Conservation (phyloP, 2,888 invertebrate genomes). For the Cabera pusaria region DNA sequence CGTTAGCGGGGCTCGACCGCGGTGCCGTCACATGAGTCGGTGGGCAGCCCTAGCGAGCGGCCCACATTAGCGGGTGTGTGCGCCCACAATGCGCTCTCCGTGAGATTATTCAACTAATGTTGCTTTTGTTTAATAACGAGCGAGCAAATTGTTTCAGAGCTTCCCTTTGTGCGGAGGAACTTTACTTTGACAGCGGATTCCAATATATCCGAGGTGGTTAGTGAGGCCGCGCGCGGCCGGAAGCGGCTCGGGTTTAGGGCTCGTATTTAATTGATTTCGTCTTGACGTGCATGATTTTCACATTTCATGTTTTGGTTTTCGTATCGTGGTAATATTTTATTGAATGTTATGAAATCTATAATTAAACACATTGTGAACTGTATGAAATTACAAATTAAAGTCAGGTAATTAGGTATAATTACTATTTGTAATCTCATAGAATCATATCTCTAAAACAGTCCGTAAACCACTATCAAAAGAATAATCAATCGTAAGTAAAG, state of each 20-base stretch:
- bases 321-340: too few relatives aligned
- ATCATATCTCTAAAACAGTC: too few relatives aligned
- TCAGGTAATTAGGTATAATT: too few relatives aligned
- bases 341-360: too few relatives aligned
- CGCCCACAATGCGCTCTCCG: conserved; percentile 9
- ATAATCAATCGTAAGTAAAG: too few relatives aligned
- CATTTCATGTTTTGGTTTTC: too few relatives aligned
- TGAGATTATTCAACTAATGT: conserved; percentile 48
- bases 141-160: conserved; percentile 42
- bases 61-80: conserved; percentile 14
- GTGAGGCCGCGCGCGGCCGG: conserved; percentile 13
- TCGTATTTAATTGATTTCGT: conserved; percentile 3
- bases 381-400: too few relatives aligned
- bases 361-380: too few relatives aligned
- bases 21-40: conserved; percentile 3
- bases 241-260: conserved; percentile 6
- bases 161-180: conserved; percentile 32
- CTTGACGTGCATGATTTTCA: background rate
- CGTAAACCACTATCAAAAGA: too few relatives aligned
- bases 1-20: conserved; percentile 21
- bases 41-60: conserved; percentile 9
- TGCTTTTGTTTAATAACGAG: conserved; percentile 52
- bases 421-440: too few relatives aligned
- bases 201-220: conserved; percentile 26
- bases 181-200: conserved; percentile 27